Conservation (phyloP, 2,113 vertebrate species). For the Meriones unguiculatus region DNA sequence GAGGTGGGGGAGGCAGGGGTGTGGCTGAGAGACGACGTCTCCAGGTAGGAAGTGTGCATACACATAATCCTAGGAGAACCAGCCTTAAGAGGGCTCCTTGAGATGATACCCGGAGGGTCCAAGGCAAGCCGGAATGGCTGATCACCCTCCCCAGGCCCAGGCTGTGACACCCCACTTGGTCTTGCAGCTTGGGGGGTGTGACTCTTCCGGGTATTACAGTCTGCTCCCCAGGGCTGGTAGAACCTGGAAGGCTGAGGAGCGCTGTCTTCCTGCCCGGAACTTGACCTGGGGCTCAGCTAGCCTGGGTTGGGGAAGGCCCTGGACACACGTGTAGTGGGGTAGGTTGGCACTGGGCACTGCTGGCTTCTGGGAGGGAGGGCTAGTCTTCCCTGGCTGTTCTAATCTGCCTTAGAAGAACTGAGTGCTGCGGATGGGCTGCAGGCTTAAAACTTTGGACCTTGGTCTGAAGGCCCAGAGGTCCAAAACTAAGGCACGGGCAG, state of each 20-base stretch:
- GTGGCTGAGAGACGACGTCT: neutral
- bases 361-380: neutral
- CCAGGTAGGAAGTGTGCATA: neutral
- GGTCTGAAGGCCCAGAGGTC: neutral
- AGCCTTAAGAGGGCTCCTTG: too few relatives aligned
- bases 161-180: neutral
- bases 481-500: neutral
- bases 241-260: neutral
- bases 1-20: neutral
- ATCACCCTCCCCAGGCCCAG: neutral
- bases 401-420: neutral
- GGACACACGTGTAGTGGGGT: neutral
- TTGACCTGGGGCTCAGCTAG: neutral
- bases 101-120: neutral
- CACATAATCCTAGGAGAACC: neutral
- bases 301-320: neutral
- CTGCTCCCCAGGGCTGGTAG: neutral
- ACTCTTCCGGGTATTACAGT: neutral
- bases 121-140: neutral
- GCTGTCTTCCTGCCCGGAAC: neutral
- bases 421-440: neutral
- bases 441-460: neutral
- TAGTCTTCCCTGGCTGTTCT: neutral
- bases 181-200: too few relatives aligned
- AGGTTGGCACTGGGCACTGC: neutral